Percentiles rank a stretch among this genome's conserved stretches.
Conservation (phyloP, 2,113 vertebrate genomes). For the Actenoides lindsayi region DNA sequence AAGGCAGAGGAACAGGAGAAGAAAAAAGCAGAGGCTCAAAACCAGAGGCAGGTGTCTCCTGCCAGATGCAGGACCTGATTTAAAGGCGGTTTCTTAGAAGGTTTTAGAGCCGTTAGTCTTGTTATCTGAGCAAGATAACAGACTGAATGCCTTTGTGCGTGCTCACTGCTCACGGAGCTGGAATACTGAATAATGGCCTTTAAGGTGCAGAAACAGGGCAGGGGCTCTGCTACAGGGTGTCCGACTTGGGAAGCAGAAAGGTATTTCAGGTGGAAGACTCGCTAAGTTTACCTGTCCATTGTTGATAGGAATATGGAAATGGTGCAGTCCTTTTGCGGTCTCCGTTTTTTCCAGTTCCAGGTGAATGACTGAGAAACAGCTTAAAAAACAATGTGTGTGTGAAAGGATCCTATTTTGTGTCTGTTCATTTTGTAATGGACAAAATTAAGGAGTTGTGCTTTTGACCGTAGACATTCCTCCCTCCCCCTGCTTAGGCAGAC, state of each 20-base stretch:
- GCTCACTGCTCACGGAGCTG: neutral
- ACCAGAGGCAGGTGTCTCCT: conserved; percentile 60
- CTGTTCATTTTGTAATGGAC: neutral
- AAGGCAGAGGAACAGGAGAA: conserved; percentile 89
- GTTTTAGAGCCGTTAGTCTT: neutral
- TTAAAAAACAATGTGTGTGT: neutral
- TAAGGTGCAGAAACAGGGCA: neutral
- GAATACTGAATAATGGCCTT: neutral
- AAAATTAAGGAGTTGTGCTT: neutral
- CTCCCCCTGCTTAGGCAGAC: neutral
- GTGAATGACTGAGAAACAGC: neutral
- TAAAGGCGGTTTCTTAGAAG: neutral
- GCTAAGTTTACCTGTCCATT: neutral
- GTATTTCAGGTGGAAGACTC: neutral
- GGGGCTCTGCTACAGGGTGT: neutral
- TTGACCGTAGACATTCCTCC: neutral
- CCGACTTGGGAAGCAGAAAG: neutral
- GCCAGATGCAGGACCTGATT: conserved; percentile 73
- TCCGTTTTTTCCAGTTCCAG: neutral
- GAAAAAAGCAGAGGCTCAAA: conserved; percentile 77
- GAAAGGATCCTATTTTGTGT: neutral
- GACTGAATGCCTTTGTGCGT: neutral
- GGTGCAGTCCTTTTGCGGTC: neutral
- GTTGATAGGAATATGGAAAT: neutral
- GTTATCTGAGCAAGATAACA: neutral